These are phyloP conservation scores for Neotragus pygmaeus DNA, from an alignment of 2,113 vertebrate genomes.

Conservation along the genomic window DNA sequence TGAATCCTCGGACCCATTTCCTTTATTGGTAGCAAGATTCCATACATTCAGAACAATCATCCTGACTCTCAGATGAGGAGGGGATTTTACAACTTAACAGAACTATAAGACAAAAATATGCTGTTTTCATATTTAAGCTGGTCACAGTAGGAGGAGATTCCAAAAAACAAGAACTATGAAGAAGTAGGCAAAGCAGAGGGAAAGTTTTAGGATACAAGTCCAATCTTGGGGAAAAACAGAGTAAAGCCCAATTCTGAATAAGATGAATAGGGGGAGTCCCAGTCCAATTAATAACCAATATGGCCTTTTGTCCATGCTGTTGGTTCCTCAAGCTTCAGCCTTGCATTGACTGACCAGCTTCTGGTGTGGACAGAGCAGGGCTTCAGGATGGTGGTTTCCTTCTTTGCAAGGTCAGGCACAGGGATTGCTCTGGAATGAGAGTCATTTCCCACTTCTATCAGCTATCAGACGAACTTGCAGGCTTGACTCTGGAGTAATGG, in stretches of 20 bases:
- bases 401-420: not conserved
- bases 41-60: not conserved
- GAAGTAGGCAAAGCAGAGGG: not conserved
- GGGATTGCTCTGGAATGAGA: not conserved
- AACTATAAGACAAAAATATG: not conserved
- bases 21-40: not conserved
- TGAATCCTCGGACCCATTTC: not conserved
- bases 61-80: not conserved
- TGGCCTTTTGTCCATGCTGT: not conserved
- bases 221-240: not conserved
- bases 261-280: not conserved
- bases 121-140: not conserved
- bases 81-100: not conserved
- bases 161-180: not conserved
- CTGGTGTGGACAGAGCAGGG: not conserved
- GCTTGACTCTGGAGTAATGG: not conserved
- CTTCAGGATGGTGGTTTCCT: not conserved
- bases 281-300: not conserved
- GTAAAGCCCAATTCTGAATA: not conserved
- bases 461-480: not conserved
- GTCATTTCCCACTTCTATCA: not conserved
- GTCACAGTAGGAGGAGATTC: not conserved
- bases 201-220: not conserved
- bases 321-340: not conserved
- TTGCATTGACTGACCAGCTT: not conserved